phyloP scores from a whole-genome alignment of 1,140 invertebrate species.

The Psix sp. region DNA sequence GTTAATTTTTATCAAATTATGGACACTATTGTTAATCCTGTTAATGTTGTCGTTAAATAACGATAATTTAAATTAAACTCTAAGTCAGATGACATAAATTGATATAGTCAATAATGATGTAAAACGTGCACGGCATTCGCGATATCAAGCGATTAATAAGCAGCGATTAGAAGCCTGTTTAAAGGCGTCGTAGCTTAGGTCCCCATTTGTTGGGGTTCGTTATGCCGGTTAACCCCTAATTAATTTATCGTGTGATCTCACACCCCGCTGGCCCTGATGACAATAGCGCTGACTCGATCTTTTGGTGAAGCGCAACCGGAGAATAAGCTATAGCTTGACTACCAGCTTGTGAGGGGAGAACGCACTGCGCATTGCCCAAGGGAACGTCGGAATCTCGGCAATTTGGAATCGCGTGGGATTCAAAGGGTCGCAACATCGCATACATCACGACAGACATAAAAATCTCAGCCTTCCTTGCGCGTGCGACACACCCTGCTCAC shows the following conservation, averaged over 20 bases:
- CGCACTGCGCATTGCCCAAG: constrained; percentile 45
- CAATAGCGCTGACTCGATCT: constrained; percentile 62
- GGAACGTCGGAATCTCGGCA: constrained; percentile 56
- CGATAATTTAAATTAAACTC: too few species aligned
- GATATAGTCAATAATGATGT: constrained; percentile 53
- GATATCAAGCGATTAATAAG: constrained; percentile 31
- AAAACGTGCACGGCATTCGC: constrained; percentile 38
- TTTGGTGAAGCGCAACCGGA: constrained; percentile 30
- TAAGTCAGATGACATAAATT: constrained; percentile 39
- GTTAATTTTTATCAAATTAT: too few species aligned
- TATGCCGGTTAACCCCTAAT: constrained; percentile 67
- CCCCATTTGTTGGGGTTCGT: constrained; percentile 55
- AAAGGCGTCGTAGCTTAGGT: constrained; percentile 22
- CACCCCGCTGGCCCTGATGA: constrained; percentile 60
- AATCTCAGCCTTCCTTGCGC: constrained; percentile 39
- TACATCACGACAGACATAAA: constrained; percentile 51
- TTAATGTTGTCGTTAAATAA: constrained; percentile 31
- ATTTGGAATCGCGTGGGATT: constrained; percentile 52
- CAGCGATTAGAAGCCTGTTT: constrained; percentile 26
- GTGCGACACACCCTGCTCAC: constrained; percentile 13
- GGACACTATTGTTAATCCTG: too few species aligned
- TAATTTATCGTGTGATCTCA: constrained; percentile 66
- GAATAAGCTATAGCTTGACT: constrained; percentile 41
- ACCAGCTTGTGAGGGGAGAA: constrained; percentile 41
- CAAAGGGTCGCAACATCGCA: constrained; percentile 46